Conservation (phyloP, 2,797 vertebrate species). For the Enoplosus armatus region DNA sequence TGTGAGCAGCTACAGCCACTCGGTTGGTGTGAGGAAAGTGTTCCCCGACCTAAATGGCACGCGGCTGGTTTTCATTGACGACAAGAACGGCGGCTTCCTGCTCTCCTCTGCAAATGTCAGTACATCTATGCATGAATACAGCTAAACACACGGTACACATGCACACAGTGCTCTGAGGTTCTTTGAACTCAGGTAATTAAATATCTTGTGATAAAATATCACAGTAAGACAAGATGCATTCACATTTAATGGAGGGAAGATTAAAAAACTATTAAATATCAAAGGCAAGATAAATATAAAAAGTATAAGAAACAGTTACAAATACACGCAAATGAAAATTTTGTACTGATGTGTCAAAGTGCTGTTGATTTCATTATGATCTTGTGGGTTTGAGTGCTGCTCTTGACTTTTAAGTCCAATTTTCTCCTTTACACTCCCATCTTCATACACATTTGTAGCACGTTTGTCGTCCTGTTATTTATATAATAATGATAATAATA, state of each 20-base stretch:
- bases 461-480: too few species aligned
- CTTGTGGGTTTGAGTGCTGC: too few species aligned
- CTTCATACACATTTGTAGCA: background rate
- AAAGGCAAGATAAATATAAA: too few species aligned
- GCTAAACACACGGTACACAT: background rate
- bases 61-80: conserved; percentile 92
- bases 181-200: background rate
- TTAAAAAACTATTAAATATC: background rate
- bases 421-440: background rate
- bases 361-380: too few species aligned
- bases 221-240: background rate
- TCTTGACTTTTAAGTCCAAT: too few species aligned
- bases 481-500: background rate
- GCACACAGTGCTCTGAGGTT: background rate
- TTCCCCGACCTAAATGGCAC: conserved; percentile 94
- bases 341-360: too few species aligned
- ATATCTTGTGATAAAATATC: background rate
- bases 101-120: conserved; percentile 90
- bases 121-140: conserved; percentile 3
- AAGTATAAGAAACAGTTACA: too few species aligned
- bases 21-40: conserved; percentile 92
- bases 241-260: background rate
- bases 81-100: conserved; percentile 95
- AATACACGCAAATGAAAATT: too few species aligned
- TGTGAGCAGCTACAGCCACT: conserved; percentile 91